These are phyloP conservation scores for Pyralis farinalis DNA, from an alignment of 2,888 invertebrate genomes.

Conservation along the genomic window DNA sequence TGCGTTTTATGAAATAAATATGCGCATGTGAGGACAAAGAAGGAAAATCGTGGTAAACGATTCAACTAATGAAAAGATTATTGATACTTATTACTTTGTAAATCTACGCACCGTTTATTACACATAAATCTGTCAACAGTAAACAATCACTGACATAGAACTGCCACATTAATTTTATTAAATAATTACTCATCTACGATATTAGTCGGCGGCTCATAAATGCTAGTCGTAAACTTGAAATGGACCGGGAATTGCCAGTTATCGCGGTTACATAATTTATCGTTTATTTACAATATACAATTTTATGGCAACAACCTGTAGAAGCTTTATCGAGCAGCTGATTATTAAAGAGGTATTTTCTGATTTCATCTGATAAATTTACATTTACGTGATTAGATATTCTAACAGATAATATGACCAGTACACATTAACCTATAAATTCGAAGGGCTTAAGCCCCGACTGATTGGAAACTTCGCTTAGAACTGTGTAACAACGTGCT, in stretches of 20 bases:
- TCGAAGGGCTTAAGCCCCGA: too few relatives aligned
- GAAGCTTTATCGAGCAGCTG: conserved; percentile 32
- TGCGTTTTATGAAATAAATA: too few relatives aligned
- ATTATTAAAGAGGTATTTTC: too few relatives aligned
- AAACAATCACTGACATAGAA: conserved; percentile 12
- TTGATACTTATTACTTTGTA: not conserved
- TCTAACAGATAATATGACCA: too few relatives aligned
- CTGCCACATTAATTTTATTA: conserved; percentile 27
- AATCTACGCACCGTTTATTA: not conserved
- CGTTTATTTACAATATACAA: conserved; percentile 42
- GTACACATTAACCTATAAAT: too few relatives aligned
- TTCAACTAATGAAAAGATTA: not conserved
- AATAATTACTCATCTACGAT: conserved; percentile 32
- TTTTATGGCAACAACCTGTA: conserved; percentile 33
- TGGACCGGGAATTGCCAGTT: conserved; percentile 31
- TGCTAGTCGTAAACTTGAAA: conserved; percentile 33
- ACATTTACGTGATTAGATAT: too few relatives aligned
- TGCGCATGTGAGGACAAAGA: too few relatives aligned
- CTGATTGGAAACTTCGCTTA: too few relatives aligned
- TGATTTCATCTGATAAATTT: too few relatives aligned
- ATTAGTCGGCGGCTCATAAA: conserved; percentile 30
- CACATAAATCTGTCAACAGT: conserved; percentile 7
- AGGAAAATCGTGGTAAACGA: too few relatives aligned
- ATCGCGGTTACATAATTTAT: conserved; percentile 40
- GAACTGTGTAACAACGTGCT: too few relatives aligned